Evolutionary conservation across 2,888 invertebrate genomes (phyloP), one percentile per base, ranked within the genome.

Genomic region (Torymus aiolomorphi): DNA sequence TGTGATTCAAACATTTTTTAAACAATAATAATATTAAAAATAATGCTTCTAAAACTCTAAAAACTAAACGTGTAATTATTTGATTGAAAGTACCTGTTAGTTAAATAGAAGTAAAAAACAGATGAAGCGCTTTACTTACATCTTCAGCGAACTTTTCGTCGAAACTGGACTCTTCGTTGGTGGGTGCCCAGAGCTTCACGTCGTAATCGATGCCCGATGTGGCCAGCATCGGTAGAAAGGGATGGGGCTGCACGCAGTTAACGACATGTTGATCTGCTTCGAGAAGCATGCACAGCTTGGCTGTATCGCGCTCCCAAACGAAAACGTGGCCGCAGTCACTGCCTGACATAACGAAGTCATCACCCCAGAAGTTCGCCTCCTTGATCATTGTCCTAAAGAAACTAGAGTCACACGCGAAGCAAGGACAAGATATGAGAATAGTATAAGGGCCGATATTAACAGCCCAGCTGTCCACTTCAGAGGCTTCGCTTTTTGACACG

Each of bases 141-240:
- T 94, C 94, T 80, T 93, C 92, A 0, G 95, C 95, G 84, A 92
- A 91, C 69, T 91, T 91, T 51, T 89, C 90, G 88, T 95, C 93
- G 87, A 95, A 96, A 67, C 87, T 91, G 0, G 93, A 89, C 76
- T 93, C 92, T 24, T 93, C 91, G 66, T 92, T 91, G n/a, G 93
- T 89, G 0, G 96, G 96, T 1, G 95, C 93, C 96, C 96, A 97
- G 1, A 97, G 89, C 90, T 97, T 97, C 42, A 97, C 93, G 88
- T 96, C 96, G 88, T 96, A 96, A 88, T 97, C 96, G 82, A 97
- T 96, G n/a, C 97, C 97, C 82, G 96, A 96, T 13, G 96, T 95
- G 0, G 96, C 96, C 65, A 97, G 90, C 85, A 95, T 91, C 0
- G 95, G 95, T 82, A 95, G 91, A 76, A 92, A 93, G 0, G 96